Conservation (phyloP, 2,113 vertebrate species). For the Microcebus murinus region DNA sequence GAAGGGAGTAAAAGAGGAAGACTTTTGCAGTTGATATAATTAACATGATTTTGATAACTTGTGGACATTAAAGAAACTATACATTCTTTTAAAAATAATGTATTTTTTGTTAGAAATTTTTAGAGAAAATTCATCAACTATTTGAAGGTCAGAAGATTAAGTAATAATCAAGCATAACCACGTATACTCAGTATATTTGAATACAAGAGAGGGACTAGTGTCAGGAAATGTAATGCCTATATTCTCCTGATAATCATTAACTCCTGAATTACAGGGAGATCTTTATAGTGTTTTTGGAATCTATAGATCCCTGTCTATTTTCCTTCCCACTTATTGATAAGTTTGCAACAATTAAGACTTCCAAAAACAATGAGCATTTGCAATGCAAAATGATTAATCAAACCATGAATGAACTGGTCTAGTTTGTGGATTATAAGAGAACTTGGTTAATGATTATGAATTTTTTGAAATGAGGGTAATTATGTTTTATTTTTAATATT, state of each 20-base stretch:
- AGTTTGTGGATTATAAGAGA: neutral
- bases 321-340: neutral
- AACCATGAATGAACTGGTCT: neutral
- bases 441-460: neutral
- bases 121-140: neutral
- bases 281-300: neutral
- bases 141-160: neutral
- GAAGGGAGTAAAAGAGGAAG: neutral
- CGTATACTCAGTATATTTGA: neutral
- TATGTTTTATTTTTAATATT: neutral
- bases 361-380: neutral
- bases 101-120: neutral
- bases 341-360: neutral
- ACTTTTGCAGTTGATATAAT: neutral
- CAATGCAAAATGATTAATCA: neutral
- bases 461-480: neutral
- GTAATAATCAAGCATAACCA: slow-evolving; percentile 4
- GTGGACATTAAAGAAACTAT: neutral
- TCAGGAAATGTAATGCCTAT: neutral
- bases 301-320: neutral
- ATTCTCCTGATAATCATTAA: neutral
- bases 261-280: neutral
- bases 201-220: neutral
- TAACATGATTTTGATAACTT: neutral
- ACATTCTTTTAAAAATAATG: neutral